Base-by-base conservation (phyloP, 2,797 vertebrate genomes). In the Poeciliopsis gracilis region DNA sequence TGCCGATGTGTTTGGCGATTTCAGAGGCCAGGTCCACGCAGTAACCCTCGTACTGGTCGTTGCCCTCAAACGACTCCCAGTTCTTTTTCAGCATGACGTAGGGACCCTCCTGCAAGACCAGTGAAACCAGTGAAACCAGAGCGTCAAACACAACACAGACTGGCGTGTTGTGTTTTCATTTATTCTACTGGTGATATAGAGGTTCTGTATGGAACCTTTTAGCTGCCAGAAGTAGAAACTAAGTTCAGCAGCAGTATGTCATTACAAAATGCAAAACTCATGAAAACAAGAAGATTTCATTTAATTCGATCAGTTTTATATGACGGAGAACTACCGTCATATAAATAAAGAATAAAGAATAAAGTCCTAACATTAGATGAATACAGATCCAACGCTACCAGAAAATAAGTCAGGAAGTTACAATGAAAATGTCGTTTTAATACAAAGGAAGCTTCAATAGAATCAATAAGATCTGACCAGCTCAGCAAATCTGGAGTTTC, bases 31-130 rank as follows among this genome's bases (percentile, higher is more conserved):
- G 93, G 95, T 98, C 97, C 96, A 99, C 97, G 93, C 98, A 99
- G 94, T 99, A 99, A 80, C 98, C 98, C 95, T 99, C 98, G 87
- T 97, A 98, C 92, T 98, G 97, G 95, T 98, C 97, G 94, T 99
- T 99, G 88, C 97, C 98, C 93, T 99, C 97, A 95, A 97, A 97
- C 91, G 97, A 96, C 95, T 98, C 97, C 90, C 96, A 97, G 95
- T 99, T 98, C 97, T 99, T 99, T 97, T 98, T 99, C 85, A 97
- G 96, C 98, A 99, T 99, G 95, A 99, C 97, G 91, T 99, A 99
- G 86, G 98, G 98, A 86, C 97, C 97, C 95, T 99, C 98, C 98
- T 99, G 96, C 94, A 97, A 96, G 85, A 93, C 84, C 87, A 91
- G 87, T 77, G 71, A 85, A 90, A 88, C 88, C 88, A 91, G 36